phyloP scores from a whole-genome alignment of 2,113 vertebrate genomes.

The Xenus cinereus region DNA sequence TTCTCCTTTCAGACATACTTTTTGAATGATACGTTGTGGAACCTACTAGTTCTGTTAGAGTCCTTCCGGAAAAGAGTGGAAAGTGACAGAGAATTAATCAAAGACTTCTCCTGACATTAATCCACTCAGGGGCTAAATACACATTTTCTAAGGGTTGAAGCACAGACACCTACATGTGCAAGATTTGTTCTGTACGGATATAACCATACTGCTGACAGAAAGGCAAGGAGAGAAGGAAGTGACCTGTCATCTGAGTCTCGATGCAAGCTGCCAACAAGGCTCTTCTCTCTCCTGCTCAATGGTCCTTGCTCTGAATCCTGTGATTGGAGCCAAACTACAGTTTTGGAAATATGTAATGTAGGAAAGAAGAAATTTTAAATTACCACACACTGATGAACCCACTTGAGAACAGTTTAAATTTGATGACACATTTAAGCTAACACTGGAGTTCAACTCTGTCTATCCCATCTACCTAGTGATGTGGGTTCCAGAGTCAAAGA shows the following conservation, averaged over 20 bases:
- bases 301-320: neutral
- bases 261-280: neutral
- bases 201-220: neutral
- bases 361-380: neutral
- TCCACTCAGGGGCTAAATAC: neutral
- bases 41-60: neutral
- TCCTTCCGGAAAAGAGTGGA: neutral
- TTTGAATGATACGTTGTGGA: neutral
- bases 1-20: accelerated
- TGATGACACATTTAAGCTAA: neutral
- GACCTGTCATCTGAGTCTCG: neutral
- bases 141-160: neutral
- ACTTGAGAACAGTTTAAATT: neutral
- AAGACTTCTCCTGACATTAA: neutral
- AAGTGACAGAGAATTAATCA: neutral
- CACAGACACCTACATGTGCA: neutral
- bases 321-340: neutral
- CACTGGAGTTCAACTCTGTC: neutral
- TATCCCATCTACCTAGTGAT: neutral
- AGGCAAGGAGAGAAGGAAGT: neutral
- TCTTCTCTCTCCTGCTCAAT: neutral
- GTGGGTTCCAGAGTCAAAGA: neutral
- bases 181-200: neutral
- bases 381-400: neutral
- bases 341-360: neutral